Evolutionary conservation across 64 coral and sea anemone species (phyloP).

Genomic region (Orbicella faveolata): DNA sequence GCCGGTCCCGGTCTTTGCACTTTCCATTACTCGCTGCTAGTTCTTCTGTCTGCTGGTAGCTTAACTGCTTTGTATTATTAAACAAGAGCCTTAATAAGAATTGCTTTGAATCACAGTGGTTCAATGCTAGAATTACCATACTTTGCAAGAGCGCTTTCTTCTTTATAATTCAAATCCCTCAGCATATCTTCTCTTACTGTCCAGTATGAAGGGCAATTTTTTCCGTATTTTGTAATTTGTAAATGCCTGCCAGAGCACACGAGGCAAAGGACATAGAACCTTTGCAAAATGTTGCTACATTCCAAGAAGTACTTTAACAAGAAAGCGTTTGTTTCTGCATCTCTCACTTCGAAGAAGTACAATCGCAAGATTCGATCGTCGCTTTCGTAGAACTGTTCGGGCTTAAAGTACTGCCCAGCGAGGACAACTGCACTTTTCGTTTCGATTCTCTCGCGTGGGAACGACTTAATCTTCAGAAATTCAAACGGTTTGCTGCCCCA

Average conservation of each 20-base stretch:
- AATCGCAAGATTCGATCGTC: slow-evolving; percentile 43
- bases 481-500: slow-evolving; percentile 42
- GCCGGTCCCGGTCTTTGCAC: too few relatives aligned
- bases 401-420: slow-evolving; percentile 44
- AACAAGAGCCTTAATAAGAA: too few relatives aligned
- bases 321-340: background rate
- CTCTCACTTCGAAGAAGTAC: slow-evolving; percentile 36
- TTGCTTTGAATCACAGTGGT: background rate
- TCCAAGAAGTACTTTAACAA: slow-evolving; percentile 63
- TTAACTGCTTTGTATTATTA: too few relatives aligned
- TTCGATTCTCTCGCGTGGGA: slow-evolving; percentile 52
- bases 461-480: slow-evolving; percentile 41
- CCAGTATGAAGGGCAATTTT: slow-evolving; percentile 55
- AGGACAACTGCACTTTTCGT: slow-evolving; percentile 16
- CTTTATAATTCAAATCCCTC: slow-evolving; percentile 25
- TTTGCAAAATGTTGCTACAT: slow-evolving; percentile 53
- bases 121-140: background rate
- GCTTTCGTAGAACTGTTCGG: slow-evolving; percentile 25
- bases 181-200: slow-evolving; percentile 51
- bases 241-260: slow-evolving; percentile 38
- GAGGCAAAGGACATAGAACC: slow-evolving; percentile 50
- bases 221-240: slow-evolving; percentile 37
- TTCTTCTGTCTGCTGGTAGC: too few relatives aligned
- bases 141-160: background rate
- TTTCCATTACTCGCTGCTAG: too few relatives aligned